Conservation (phyloP, 2,113 vertebrate genomes). For the Zapus hudsonius region DNA sequence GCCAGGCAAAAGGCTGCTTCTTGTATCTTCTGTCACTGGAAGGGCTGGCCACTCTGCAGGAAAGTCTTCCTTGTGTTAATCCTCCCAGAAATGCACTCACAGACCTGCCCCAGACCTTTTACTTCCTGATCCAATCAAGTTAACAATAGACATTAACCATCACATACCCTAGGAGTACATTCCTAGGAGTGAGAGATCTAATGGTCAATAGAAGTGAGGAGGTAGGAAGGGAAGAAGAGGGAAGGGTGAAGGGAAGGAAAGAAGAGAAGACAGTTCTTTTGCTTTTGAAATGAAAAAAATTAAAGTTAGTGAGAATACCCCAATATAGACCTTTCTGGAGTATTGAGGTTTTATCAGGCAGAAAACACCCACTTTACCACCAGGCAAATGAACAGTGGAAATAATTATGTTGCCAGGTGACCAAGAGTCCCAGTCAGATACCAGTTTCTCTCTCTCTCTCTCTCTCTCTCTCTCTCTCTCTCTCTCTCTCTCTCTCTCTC, state of each 20-base stretch:
- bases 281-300: background rate
- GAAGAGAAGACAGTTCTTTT: background rate
- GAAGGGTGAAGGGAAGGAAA: no score
- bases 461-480: background rate
- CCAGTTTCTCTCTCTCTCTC: background rate
- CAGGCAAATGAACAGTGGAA: background rate
- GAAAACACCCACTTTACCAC: slow-evolving; percentile 1
- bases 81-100: no score
- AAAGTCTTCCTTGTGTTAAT: no score
- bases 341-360: background rate
- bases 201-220: background rate
- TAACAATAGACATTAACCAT: no score
- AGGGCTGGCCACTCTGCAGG: no score
- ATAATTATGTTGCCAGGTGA: background rate
- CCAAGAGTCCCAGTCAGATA: slow-evolving; percentile 14
- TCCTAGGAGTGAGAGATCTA: background rate
- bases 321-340: background rate
- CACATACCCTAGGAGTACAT: no score
- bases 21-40: no score
- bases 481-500: background rate
- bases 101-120: no score
- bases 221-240: no score
- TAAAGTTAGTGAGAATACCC: background rate
- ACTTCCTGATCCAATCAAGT: no score
- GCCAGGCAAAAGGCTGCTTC: no score